phyloP scores from a whole-genome alignment of 2,113 vertebrate genomes.

The Corynorhinus townsendii region DNA sequence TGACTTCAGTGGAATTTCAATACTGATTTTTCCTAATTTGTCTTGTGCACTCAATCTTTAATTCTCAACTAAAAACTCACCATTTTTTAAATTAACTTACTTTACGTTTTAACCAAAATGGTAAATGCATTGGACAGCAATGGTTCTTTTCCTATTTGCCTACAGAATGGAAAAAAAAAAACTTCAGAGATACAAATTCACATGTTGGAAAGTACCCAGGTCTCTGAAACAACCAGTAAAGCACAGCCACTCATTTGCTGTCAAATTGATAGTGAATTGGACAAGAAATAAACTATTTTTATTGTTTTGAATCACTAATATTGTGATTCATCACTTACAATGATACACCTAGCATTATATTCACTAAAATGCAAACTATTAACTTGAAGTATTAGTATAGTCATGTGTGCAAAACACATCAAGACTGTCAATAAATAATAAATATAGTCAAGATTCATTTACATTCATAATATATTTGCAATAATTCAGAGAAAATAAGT shows the following conservation, averaged over 20 bases:
- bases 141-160: neutral
- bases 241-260: neutral
- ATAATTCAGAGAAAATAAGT: neutral
- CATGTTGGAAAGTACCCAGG: neutral
- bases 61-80: neutral
- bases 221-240: neutral
- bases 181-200: neutral
- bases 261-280: neutral
- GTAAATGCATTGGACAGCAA: neutral
- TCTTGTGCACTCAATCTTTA: neutral
- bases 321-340: neutral
- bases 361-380: neutral
- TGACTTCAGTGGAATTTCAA: neutral
- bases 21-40: neutral
- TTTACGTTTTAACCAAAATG: neutral
- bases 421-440: neutral
- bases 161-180: neutral
- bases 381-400: neutral
- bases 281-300: neutral
- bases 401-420: neutral
- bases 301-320: neutral
- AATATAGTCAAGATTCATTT: neutral
- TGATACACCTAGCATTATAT: neutral
- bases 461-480: neutral
- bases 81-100: neutral